These are phyloP conservation scores for Antheraea pernyi DNA, from an alignment of 1,140 invertebrate species.

Conservation along the genomic window DNA sequence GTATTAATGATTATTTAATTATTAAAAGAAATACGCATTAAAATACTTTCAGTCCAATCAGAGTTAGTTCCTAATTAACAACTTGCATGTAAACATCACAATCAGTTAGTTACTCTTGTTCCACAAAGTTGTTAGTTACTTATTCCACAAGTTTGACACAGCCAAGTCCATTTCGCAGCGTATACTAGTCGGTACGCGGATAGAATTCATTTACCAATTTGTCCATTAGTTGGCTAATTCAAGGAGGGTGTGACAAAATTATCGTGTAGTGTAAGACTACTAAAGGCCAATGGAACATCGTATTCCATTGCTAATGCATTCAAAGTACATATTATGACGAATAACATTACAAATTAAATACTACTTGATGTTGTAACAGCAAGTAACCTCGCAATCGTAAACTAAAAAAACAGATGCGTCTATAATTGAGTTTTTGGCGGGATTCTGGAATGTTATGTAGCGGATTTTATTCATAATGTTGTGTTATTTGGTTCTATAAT, in stretches of 20 bases:
- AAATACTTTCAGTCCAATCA: neutral
- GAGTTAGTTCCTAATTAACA: neutral
- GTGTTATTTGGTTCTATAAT: too few relatives aligned
- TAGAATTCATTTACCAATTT: neutral
- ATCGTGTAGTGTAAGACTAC: neutral
- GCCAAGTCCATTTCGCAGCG: neutral
- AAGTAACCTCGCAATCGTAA: neutral
- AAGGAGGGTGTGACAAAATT: neutral
- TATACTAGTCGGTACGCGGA: neutral
- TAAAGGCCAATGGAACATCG: neutral
- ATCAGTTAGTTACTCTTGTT: too few relatives aligned
- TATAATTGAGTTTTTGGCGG: too few relatives aligned
- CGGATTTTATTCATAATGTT: too few relatives aligned
- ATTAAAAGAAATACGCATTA: neutral
- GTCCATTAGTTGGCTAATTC: neutral
- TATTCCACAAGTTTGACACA: neutral
- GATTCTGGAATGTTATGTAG: too few relatives aligned
- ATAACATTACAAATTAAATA: neutral
- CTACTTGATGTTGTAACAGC: neutral
- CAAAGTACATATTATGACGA: neutral
- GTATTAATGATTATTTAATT: too few relatives aligned
- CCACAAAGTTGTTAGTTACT: slow-evolving; percentile 1
- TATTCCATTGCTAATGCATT: neutral
- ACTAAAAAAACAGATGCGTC: too few relatives aligned
- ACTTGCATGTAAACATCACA: neutral